A percentile compares a stretch with the other conserved stretches of the same genome.
These are phyloP conservation scores for Pangasianodon gigas DNA, from an alignment of 2,113 vertebrate genomes.

Conservation along the genomic window DNA sequence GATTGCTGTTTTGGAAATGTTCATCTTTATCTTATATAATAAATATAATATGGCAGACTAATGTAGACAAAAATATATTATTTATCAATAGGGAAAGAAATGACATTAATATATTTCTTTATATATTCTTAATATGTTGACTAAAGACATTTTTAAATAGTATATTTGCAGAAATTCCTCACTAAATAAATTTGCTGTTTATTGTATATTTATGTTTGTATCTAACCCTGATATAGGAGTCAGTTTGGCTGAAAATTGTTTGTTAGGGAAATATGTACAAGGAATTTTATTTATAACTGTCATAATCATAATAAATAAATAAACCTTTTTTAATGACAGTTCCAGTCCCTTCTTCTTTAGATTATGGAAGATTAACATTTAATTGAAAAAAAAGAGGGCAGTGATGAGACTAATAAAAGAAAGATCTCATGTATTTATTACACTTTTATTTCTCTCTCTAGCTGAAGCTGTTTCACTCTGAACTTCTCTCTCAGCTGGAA, in stretches of 20 bases:
- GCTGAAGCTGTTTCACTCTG: slow-evolving; percentile 84
- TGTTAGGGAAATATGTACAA: not conserved
- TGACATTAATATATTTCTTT: too few species aligned
- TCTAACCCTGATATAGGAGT: too few species aligned
- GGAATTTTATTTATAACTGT: too few species aligned
- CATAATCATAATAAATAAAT: not conserved
- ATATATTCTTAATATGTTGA: not conserved
- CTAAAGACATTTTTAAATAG: not conserved
- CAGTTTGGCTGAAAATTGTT: not conserved
- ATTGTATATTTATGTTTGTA: not conserved
- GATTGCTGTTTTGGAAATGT: too few species aligned
- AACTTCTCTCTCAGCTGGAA: slow-evolving; percentile 81
- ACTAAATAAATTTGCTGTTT: not conserved
- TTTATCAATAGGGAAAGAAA: too few species aligned
- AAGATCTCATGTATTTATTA: not conserved
- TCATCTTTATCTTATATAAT: too few species aligned
- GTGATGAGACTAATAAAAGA: not conserved
- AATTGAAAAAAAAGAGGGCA: not conserved
- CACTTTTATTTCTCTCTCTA: slow-evolving; percentile 50
- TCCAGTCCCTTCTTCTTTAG: not conserved
- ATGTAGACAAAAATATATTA: not conserved
- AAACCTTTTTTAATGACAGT: not conserved
- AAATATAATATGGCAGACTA: too few species aligned
- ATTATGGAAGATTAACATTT: not conserved
- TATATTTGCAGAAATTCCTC: not conserved